Percentiles rank a stretch among this genome's conserved stretches.
phyloP scores from a whole-genome alignment of 2,888 invertebrate species.

The Acanthococcus lagerstroemiae region DNA sequence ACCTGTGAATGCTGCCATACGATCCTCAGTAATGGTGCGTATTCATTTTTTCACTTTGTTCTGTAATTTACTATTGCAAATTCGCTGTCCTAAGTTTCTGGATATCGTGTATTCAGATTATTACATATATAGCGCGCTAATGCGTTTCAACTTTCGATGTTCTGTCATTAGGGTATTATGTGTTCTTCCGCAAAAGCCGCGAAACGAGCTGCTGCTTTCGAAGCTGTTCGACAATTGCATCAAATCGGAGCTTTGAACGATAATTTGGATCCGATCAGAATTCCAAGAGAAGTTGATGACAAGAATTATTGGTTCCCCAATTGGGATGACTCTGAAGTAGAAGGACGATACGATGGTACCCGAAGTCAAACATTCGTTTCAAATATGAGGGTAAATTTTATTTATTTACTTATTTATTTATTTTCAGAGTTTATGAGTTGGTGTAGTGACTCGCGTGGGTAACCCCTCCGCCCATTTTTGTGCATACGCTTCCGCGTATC shows the following conservation, averaged over 20 bases:
- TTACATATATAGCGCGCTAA: not conserved
- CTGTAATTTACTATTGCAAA: too few relatives aligned
- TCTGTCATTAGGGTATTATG: constrained; percentile 47
- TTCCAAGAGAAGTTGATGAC: constrained; percentile 40
- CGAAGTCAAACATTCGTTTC: not conserved
- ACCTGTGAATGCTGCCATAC: constrained; percentile 68
- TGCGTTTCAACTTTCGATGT: constrained; percentile 17
- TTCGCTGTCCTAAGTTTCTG: not conserved
- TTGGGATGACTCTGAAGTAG: constrained; percentile 46
- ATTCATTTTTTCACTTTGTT: too few relatives aligned
- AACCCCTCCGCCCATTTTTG: too few relatives aligned
- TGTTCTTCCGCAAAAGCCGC: constrained; percentile 53
- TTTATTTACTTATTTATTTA: too few relatives aligned
- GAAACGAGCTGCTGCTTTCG: constrained; percentile 72
- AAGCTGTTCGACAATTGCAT: constrained; percentile 62
- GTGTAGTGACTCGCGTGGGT: too few relatives aligned
- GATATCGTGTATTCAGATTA: not conserved
- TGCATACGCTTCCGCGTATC: too few relatives aligned
- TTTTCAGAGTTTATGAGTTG: too few relatives aligned
- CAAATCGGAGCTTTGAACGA: constrained; percentile 60
- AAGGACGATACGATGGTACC: constrained; percentile 40
- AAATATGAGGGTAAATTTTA: not conserved
- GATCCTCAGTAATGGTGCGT: constrained; percentile 39
- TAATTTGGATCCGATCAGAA: constrained; percentile 53
- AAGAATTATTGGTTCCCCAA: constrained; percentile 53